Base-by-base conservation (phyloP, 2,797 vertebrate species). In the Ctenopoma kingsleyae region DNA sequence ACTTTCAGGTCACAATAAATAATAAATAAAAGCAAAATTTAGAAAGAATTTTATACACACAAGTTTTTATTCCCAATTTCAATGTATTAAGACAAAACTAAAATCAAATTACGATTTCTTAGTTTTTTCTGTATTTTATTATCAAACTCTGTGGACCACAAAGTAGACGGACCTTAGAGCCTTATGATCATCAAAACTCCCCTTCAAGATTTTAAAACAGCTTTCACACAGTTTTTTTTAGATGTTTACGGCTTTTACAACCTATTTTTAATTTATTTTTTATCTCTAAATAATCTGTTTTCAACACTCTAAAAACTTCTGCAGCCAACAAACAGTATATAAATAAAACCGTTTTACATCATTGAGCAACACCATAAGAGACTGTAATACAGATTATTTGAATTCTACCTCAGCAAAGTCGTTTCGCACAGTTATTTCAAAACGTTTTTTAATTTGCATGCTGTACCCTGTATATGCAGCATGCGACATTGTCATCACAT, bases 361-460 rank as follows among this genome's bases (percentile, higher is more conserved):
- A 56, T 38, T 38, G 10, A n/a, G 23, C 23, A 20, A 61, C 8
- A 50, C 15, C 43, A 17, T 19, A 32, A 70, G 20, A 17, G 53
- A 49, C 46, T 46, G 15, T 73, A 22, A 47, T 85, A 55, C 56
- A 47, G 23, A 35, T 65, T 43, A 12, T 71, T 68, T 76, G 43
- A 58, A 40, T 51, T 70, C 84, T 91, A 88, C 85, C 82, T 87
- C 87, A 88, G 27, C 36, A 56, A n/a, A 44, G 64, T 38, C 1
- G 3, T 12, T 67, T 20, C 3, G 17, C 61, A 75, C 51, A 76
- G 20, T 9, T 10, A 0, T 22, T 50, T 30, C 0, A 40, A 40
- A 56, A 53, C 3, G n/a, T 30, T 41, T n/a, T 43, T 53, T 51
- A 16, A 22, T 58, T 20, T 20, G 20, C 40, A 1, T 27, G 25